Percentiles rank a stretch among this genome's conserved stretches.
phyloP scores from a whole-genome alignment of 2,113 vertebrate species.

The Laticauda colubrina region DNA sequence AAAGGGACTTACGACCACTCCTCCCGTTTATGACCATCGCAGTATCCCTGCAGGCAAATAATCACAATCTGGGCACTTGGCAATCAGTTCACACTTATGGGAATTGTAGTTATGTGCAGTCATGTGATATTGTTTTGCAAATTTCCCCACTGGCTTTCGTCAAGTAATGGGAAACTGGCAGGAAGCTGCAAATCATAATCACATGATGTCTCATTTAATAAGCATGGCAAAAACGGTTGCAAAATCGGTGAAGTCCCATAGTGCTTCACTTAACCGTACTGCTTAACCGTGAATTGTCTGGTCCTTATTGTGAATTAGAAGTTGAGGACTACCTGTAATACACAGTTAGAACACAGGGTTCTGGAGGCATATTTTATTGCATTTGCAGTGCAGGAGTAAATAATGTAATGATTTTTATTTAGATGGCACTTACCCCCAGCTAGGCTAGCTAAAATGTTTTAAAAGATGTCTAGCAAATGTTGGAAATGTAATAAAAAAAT shows the following conservation, averaged over 20 bases:
- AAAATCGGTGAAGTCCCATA: no score
- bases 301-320: not conserved
- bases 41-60: not conserved
- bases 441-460: no score
- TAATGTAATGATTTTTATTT: not conserved
- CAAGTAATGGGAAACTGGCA: not conserved
- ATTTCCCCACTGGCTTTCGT: not conserved
- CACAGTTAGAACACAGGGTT: not conserved
- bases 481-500: no score
- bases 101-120: not conserved
- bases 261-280: not conserved
- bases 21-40: not conserved
- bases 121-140: not conserved
- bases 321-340: not conserved
- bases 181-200: not conserved
- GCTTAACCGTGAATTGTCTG: not conserved
- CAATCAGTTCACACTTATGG: not conserved
- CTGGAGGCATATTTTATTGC: not conserved
- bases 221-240: not conserved
- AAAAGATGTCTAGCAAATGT: no score
- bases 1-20: not conserved
- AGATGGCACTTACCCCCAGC: no score
- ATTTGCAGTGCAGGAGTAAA: not conserved
- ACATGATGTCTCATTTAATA: not conserved
- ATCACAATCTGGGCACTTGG: not conserved